Percentiles rank a stretch among this genome's conserved stretches.
phyloP scores from a whole-genome alignment of 2,888 invertebrate genomes.

The Dichetophora obliterata region DNA sequence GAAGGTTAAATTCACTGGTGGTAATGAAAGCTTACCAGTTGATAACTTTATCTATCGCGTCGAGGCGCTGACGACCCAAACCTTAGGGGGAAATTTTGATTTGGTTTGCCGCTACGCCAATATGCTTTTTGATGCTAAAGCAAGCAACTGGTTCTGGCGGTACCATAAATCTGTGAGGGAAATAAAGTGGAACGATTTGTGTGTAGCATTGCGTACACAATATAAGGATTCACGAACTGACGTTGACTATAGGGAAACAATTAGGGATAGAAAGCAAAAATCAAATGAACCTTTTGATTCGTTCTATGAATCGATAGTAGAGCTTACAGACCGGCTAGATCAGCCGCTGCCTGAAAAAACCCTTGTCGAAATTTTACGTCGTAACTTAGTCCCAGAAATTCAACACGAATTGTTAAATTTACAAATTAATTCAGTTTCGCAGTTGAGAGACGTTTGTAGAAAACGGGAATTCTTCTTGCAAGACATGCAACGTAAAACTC shows the following conservation, averaged over 20 bases:
- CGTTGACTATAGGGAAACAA: slow-evolving; percentile 38
- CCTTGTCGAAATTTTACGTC: too few relatives aligned
- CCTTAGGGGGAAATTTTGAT: slow-evolving; percentile 37
- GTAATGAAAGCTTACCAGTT: slow-evolving; percentile 19
- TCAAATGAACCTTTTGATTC: slow-evolving; percentile 37
- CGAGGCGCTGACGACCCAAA: too few relatives aligned
- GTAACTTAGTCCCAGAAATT: too few relatives aligned
- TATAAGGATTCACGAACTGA: slow-evolving; percentile 38
- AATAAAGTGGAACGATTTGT: slow-evolving; percentile 34
- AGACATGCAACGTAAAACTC: too few relatives aligned
- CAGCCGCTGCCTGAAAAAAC: too few relatives aligned
- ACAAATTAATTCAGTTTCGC: too few relatives aligned
- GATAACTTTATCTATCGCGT: slow-evolving; percentile 43
- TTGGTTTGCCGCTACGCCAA: slow-evolving; percentile 28
- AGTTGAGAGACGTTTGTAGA: too few relatives aligned
- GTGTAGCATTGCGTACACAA: slow-evolving; percentile 31
- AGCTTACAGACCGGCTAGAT: too few relatives aligned
- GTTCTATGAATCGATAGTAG: slow-evolving; percentile 39
- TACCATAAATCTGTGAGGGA: slow-evolving; percentile 29
- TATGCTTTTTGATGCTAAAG: slow-evolving; percentile 33
- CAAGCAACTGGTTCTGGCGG: slow-evolving; percentile 42
- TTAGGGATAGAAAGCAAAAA: slow-evolving; percentile 35
- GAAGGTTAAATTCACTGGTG: slow-evolving; percentile 39
- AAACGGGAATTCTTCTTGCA: too few relatives aligned
- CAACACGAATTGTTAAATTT: too few relatives aligned